phyloP scores from a whole-genome alignment of 2,113 vertebrate species.

The Turnix velox region DNA sequence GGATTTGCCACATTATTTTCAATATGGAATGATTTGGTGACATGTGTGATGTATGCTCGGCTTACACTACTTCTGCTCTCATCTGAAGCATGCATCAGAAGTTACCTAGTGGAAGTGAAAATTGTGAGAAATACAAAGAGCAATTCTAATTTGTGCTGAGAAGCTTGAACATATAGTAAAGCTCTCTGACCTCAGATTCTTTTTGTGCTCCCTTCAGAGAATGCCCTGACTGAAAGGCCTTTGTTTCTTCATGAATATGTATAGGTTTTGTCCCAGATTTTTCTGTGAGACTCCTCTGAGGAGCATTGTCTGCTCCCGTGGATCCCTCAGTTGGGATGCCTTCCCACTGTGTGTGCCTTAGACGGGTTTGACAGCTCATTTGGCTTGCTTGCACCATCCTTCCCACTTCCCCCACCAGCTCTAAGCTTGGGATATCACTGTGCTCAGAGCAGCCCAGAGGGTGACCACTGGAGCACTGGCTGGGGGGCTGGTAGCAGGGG shows the following conservation, averaged over 20 bases:
- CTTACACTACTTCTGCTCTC: neutral
- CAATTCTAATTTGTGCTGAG: neutral
- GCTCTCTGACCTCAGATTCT: constrained; percentile 25
- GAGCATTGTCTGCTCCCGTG: constrained; percentile 11
- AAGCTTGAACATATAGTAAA: neutral
- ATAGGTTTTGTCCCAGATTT: constrained; percentile 59
- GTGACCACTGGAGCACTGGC: accelerated
- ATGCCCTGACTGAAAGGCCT: constrained; percentile 19
- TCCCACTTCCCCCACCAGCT: accelerated
- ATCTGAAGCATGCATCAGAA: neutral
- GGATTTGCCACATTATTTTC: neutral
- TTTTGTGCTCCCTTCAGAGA: neutral
- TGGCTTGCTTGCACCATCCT: neutral
- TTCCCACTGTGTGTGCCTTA: neutral
- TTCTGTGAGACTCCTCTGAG: constrained; percentile 2
- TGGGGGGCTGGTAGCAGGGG: neutral
- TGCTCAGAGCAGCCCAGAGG: neutral
- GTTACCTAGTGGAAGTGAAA: neutral
- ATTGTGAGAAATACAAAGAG: neutral
- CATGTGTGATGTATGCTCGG: accelerated
- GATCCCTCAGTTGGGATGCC: neutral
- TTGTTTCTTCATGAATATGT: constrained; percentile 62
- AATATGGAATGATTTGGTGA: neutral
- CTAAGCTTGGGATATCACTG: accelerated
- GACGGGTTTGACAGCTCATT: neutral